A percentile compares a stretch with the other conserved stretches of the same genome.
Evolutionary conservation across 1,140 invertebrate genomes (phyloP).

Genomic region (Drosophila kurseongensis): DNA sequence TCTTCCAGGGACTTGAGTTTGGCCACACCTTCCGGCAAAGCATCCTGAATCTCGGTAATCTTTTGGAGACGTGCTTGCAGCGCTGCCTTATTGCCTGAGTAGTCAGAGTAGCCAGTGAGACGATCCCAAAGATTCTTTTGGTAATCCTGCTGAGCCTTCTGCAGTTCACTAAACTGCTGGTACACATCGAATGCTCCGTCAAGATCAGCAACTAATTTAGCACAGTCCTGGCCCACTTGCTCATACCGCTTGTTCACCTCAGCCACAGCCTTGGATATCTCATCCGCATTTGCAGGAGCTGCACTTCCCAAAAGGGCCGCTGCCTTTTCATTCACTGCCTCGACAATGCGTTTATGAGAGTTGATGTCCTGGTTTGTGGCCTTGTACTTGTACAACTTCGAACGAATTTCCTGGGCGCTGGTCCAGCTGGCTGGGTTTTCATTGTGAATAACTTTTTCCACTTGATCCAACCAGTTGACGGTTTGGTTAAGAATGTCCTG

Average conservation of each 20-base stretch:
- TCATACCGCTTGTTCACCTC: conserved; percentile 91
- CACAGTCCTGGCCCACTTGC: conserved; percentile 87
- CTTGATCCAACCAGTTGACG: conserved; percentile 93
- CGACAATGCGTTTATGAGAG: conserved; percentile 95
- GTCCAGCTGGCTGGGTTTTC: conserved; percentile 89
- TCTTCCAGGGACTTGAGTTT: conserved; percentile 90
- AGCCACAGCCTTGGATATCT: conserved; percentile 88
- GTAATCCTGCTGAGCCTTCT: conserved; percentile 93
- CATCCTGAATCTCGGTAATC: conserved; percentile 91
- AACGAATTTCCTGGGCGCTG: conserved; percentile 93
- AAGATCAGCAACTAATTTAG: conserved; percentile 88
- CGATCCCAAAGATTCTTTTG: conserved; percentile 95
- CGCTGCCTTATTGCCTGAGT: conserved; percentile 91
- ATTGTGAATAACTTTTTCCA: conserved; percentile 91
- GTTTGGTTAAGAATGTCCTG: conserved; percentile 94
- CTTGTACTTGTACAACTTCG: conserved; percentile 95
- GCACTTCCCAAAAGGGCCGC: conserved; percentile 85
- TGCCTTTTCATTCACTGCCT: conserved; percentile 95
- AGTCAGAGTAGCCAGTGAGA: conserved; percentile 91
- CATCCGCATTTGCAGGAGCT: conserved; percentile 86
- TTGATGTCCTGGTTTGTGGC: conserved; percentile 94
- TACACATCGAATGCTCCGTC: conserved; percentile 91
- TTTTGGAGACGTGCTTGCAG: conserved; percentile 90
- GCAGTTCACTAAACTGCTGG: conserved; percentile 93
- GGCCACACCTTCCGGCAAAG: conserved; percentile 89